phyloP scores from a whole-genome alignment of 2,888 invertebrate species.

The Ennomos fuscantarius region DNA sequence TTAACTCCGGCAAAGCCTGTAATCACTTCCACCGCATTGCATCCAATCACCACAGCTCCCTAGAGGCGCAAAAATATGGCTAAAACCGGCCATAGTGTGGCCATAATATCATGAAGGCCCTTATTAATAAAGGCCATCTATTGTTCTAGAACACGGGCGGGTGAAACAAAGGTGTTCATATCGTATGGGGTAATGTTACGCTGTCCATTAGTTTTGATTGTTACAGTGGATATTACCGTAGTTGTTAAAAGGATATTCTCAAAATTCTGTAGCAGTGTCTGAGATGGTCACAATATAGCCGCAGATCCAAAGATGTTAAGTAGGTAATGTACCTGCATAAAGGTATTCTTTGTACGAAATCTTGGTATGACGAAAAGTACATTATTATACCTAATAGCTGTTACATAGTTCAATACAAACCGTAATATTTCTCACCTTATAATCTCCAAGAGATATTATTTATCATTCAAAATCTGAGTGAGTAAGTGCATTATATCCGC shows the following conservation, averaged over 20 bases:
- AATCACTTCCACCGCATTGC: constrained; percentile 50
- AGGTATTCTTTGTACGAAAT: no score
- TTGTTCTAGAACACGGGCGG: constrained; percentile 44
- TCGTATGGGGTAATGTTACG: constrained; percentile 23
- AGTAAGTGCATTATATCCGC: no score
- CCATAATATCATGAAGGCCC: constrained; percentile 26
- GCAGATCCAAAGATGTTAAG: no score
- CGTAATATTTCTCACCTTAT: no score
- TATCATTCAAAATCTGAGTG: no score
- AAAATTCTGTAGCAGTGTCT: no score
- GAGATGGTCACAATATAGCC: no score
- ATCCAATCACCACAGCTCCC: constrained; percentile 66
- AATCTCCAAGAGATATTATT: no score
- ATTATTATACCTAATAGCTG: no score
- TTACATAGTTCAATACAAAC: no score
- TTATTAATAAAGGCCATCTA: constrained; percentile 32
- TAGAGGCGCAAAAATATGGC: constrained; percentile 61
- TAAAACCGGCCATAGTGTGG: constrained; percentile 37
- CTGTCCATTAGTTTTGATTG: constrained; percentile 31
- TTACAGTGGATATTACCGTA: constrained; percentile 13
- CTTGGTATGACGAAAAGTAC: no score
- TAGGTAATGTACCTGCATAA: no score
- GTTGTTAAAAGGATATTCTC: neutral
- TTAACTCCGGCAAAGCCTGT: constrained; percentile 1
- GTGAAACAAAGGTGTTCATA: constrained; percentile 38